Base-by-base conservation (phyloP, 2,797 vertebrate genomes). In the Argyrosomus regius region DNA sequence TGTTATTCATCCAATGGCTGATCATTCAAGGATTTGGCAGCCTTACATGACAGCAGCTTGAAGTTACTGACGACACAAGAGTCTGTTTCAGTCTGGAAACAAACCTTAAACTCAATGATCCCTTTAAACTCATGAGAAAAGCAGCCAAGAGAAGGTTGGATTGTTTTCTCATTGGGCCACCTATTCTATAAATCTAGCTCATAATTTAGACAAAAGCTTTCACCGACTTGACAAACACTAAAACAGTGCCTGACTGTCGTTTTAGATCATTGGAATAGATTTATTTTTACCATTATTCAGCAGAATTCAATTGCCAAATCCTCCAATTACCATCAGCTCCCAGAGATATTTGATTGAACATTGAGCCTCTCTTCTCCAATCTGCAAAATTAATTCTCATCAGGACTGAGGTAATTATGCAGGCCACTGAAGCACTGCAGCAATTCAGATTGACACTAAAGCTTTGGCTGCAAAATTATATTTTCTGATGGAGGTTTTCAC, bases 401-500 rank as follows among this genome's bases (percentile, higher is more conserved):
- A 84, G 82, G 86, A 77, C 80, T 41, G 85, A 83, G 83, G 87
- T 91, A 91, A 92, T 90, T 88, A 92, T 84, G 78, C 82, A 88
- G 78, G 76, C 80, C 87, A 88, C 81, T 85, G 87, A 88, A 87
- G 90, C 88, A 90, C 80, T 91, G 88, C 90, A 88, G 89, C 89
- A 87, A 76, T 80, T 88, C 81, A 77, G 90, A 92, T 75, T 91
- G 88, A 89, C 89, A 89, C 87, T 77, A 88, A 90, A 89, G 88
- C 89, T 87, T 88, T 83, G 89, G 87, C 91, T 84, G 89, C 84
- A 90, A 88, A 89, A 88, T 84, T 26, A 84, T 90, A 90, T 90
- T 92, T 91, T 91, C 88, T 89, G 91, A 92, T 80, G 49, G 84
- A 87, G 85, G 86, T 80, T 92, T 91, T 88, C 87, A 89, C 87